These are phyloP conservation scores for Sycophila texana DNA, from an alignment of 2,888 invertebrate genomes.

Conservation along the genomic window DNA sequence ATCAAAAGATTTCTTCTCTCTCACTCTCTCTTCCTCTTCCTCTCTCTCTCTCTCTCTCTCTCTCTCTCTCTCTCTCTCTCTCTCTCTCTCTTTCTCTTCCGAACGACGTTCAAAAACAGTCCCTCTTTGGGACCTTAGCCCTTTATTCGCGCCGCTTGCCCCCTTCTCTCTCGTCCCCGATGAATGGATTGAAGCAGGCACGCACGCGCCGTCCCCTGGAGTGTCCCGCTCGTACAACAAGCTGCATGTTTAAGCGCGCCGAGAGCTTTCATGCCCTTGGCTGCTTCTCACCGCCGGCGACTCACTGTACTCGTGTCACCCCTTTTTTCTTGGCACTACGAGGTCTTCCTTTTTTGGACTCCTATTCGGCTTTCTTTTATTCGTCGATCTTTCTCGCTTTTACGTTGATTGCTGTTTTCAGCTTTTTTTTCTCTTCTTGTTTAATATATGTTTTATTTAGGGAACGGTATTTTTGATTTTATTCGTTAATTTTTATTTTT, in stretches of 20 bases:
- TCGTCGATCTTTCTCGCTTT: too few species aligned
- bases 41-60: neutral
- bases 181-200: slow-evolving; percentile 17
- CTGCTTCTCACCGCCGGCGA: neutral
- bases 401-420: too few species aligned
- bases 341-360: neutral
- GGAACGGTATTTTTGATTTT: too few species aligned
- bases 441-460: too few species aligned
- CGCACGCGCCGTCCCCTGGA: neutral
- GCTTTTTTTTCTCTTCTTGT: too few species aligned
- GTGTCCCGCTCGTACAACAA: neutral
- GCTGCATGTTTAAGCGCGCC: slow-evolving; percentile 14
- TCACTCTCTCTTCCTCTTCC: neutral
- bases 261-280: neutral
- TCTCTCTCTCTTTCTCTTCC: neutral
- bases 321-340: neutral
- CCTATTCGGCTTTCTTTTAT: neutral
- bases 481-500: too few species aligned
- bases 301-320: neutral
- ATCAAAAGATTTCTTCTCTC: slow-evolving; percentile 6
- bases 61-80: neutral
- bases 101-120: slow-evolving; percentile 9
- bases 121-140: neutral
- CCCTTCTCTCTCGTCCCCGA: neutral
- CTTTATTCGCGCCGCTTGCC: slow-evolving; percentile 11